phyloP scores from a whole-genome alignment of 1,140 invertebrate species.

The Parapsyche elsis region DNA sequence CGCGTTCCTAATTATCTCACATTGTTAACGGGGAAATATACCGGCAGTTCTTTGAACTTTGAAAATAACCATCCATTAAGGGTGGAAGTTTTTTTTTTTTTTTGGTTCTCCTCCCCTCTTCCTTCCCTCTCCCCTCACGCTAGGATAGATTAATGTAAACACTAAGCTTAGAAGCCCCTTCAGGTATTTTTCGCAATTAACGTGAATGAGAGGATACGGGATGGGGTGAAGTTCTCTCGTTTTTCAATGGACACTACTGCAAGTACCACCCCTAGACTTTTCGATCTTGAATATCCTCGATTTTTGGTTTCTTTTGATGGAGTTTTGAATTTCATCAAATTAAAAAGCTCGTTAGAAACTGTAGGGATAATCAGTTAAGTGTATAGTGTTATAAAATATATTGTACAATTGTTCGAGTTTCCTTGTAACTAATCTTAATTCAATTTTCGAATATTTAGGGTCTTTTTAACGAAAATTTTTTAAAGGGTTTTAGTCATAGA shows the following conservation, averaged over 20 bases:
- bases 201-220: background rate
- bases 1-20: constrained; percentile 27
- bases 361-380: no score
- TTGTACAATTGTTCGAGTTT: no score
- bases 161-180: constrained; percentile 12
- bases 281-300: background rate
- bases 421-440: no score
- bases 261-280: background rate
- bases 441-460: no score
- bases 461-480: no score
- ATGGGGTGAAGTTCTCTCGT: background rate
- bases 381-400: no score
- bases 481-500: no score
- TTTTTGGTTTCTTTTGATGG: no score
- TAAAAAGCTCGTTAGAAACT: no score
- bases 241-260: background rate
- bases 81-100: constrained; percentile 9
- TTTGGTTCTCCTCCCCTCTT: background rate
- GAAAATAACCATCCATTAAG: constrained; percentile 36
- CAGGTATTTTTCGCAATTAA: constrained; percentile 30
- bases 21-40: constrained; percentile 33
- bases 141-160: constrained; percentile 33
- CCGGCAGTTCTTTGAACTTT: constrained; percentile 30
- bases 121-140: background rate
- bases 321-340: no score